Percentiles rank a stretch among this genome's conserved stretches.
phyloP scores from a whole-genome alignment of 2,113 vertebrate genomes.

The Cygnus buccinator region DNA sequence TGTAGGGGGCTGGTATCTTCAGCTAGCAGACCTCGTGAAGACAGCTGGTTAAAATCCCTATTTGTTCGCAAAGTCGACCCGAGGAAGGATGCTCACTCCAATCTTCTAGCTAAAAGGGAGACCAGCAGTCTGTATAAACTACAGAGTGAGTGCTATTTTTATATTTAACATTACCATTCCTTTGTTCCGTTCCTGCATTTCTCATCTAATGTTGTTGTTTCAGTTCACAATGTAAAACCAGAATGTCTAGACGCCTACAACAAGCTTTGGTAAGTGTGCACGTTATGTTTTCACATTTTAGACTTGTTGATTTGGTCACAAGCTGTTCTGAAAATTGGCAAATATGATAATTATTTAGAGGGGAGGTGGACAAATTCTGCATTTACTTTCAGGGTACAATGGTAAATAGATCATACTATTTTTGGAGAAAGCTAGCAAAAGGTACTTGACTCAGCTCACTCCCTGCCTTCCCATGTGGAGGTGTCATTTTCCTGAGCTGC shows the following conservation, averaged over 20 bases:
- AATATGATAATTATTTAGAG: background rate
- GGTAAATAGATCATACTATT: background rate
- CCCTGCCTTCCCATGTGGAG: background rate
- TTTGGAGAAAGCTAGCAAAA: background rate
- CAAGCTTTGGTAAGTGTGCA: constrained; percentile 89
- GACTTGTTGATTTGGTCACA: background rate
- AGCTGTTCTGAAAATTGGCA: background rate
- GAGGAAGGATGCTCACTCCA: constrained; percentile 96
- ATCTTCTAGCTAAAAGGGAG: constrained; percentile 95
- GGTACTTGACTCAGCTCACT: background rate
- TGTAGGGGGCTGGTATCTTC: constrained; percentile 80
- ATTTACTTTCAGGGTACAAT: background rate
- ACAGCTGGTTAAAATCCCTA: constrained; percentile 96
- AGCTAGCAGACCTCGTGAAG: constrained; percentile 78
- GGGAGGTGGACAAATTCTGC: background rate
- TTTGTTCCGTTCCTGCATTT: background rate
- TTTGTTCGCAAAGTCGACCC: constrained; percentile 97
- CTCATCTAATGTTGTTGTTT: constrained; percentile 71
- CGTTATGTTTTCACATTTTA: background rate
- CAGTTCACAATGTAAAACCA: constrained; percentile 99
- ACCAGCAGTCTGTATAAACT: constrained; percentile 96
- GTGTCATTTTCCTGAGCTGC: background rate
- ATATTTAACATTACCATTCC: background rate
- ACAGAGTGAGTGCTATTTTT: constrained; percentile 85
- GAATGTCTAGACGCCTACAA: constrained; percentile 97